phyloP scores from a whole-genome alignment of 2,113 vertebrate species.

The Colinus virginianus region DNA sequence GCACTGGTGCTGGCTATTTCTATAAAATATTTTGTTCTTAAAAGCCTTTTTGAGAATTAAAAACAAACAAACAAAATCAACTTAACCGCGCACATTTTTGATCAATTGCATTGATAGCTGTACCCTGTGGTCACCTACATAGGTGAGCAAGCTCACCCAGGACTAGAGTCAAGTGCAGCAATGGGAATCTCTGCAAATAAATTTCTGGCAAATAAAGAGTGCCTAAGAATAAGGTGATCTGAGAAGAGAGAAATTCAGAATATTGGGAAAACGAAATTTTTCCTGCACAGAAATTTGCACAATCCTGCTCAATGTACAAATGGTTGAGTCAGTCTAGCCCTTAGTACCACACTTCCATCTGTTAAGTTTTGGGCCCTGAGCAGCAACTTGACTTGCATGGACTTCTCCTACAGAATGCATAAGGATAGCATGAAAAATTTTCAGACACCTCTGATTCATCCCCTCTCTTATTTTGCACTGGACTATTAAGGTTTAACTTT shows the following conservation, averaged over 20 bases:
- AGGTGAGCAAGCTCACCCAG: not conserved
- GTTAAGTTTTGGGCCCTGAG: not conserved
- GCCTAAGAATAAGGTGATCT: not conserved
- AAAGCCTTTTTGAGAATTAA: constrained; percentile 7
- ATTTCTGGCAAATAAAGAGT: not conserved
- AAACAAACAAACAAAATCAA: not conserved
- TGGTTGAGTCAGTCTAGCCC: not conserved
- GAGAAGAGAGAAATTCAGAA: not conserved
- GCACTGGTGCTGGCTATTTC: not conserved
- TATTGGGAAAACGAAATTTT: not conserved
- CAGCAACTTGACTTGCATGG: not conserved
- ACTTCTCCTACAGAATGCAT: not conserved
- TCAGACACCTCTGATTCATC: not conserved
- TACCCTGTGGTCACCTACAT: not conserved
- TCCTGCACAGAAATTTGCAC: not conserved
- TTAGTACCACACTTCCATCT: not conserved
- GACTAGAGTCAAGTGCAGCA: rapidly evolving
- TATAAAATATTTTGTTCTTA: not conserved
- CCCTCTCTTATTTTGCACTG: not conserved
- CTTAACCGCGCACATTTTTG: not conserved
- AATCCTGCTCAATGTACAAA: not conserved
- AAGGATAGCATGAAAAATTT: not conserved
- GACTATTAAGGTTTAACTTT: not conserved
- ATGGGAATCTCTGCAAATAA: rapidly evolving
- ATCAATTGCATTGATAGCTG: not conserved